These are phyloP conservation scores for Lordiphosa stackelbergi DNA, from an alignment of 1,140 invertebrate species.

Conservation along the genomic window DNA sequence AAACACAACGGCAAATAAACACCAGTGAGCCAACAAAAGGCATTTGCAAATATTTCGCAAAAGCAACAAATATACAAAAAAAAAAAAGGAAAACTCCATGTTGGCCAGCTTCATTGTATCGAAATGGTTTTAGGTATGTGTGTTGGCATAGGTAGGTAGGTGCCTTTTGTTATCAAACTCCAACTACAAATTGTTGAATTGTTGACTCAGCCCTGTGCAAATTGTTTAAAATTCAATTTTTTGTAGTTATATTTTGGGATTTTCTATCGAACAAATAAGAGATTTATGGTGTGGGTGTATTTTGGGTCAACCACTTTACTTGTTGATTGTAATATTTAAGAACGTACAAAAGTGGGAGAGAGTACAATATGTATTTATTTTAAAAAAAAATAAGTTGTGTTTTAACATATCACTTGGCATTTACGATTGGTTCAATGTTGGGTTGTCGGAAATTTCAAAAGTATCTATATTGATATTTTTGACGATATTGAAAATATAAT, in stretches of 20 bases:
- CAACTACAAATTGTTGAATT: constrained; percentile 63
- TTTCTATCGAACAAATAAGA: constrained; percentile 31
- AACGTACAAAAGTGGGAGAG: too few relatives aligned
- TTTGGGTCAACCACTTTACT: constrained; percentile 4
- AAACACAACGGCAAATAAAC: constrained; percentile 33
- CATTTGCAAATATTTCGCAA: constrained; percentile 45
- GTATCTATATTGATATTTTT: too few relatives aligned
- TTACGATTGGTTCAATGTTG: too few relatives aligned
- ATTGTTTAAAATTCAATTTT: constrained; percentile 48
- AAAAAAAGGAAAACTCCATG: constrained; percentile 1
- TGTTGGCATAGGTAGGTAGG: constrained; percentile 9
- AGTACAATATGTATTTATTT: too few relatives aligned
- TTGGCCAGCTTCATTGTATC: too few relatives aligned
- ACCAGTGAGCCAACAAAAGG: constrained; percentile 39
- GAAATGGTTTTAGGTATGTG: constrained; percentile 14
- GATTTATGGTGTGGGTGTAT: constrained; percentile 43
- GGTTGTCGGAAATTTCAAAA: too few relatives aligned
- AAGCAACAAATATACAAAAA: constrained; percentile 8
- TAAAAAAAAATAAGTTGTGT: too few relatives aligned
- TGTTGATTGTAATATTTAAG: too few relatives aligned
- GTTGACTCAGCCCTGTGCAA: constrained; percentile 59
- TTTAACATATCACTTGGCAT: too few relatives aligned
- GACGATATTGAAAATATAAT: too few relatives aligned
- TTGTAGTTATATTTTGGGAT: constrained; percentile 5
- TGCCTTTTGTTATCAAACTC: constrained; percentile 38